Evolutionary conservation across 2,797 vertebrate genomes (phyloP), one percentile per base, ranked within the genome.

Genomic region (Darevskia mixta): DNA sequence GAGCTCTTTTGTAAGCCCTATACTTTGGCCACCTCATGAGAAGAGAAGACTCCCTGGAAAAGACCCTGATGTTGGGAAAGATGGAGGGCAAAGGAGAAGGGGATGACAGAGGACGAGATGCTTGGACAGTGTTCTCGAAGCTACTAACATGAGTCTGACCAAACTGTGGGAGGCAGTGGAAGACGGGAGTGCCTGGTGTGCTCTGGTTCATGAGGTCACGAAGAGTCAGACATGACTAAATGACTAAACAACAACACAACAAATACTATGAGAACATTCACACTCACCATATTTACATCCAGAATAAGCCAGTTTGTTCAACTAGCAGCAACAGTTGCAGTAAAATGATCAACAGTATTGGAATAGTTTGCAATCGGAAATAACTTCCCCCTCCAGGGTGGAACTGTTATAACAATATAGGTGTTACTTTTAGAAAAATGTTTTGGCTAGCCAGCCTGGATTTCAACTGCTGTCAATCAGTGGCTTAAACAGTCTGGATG

Each of bases 401-500:
- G 18, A 32, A 15, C 43, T 49, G 27, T 87, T 49, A 76, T 66
- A n/a, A 58, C 29, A 49, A 67, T 45, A 67, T 35, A 75, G 69
- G 69, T 73, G 27, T 64, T 81, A 11, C 15, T 82, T 76, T 66
- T 49, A 66, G 41, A 35, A 71, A 55, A 45, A 76, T 41, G 35
- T 41, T 55, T 76, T 72, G 69, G 72, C 55, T 85, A 76, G 79
- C 72, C 8, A 87, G 20, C 23, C 17, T 38, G 35, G 58, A 67
- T 87, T 82, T 67, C 72, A 82, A 66, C 8, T 32, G 38, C 86
- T n/a, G n/a, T 79, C 82, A 89, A 89, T 91, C 75, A 88, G 66
- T 71, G 58, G 32, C n/a, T 90, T 72, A 87, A 92, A 35, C 67
- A 87, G 88, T 91, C 93, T 91, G 86, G 78, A 77, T 88, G 17